Evolutionary conservation across 2,888 invertebrate species (phyloP), one percentile per base, ranked within the genome.

Genomic region (Hypercompe scribonia): DNA sequence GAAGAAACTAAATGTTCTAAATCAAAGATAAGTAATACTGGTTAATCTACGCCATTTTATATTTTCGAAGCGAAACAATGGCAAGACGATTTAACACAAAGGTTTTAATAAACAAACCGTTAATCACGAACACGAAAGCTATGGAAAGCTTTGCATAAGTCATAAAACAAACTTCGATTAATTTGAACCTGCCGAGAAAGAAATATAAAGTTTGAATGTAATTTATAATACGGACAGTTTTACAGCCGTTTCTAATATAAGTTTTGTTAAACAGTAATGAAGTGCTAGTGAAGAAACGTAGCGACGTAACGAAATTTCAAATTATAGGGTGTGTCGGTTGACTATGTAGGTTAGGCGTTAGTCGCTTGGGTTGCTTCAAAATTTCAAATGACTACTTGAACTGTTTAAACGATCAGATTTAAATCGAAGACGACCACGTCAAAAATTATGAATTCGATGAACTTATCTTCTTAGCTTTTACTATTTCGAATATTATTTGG

Each of bases 301-400:
- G 46, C 46, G 72, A 76, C 75, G 74, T 77, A 77, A 70, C 71
- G 72, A 76, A 82, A 84, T 82, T 82, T 84, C 79, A 82, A 82
- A 82, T 82, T 81, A 84, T 79, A 67, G 72, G 79, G 77, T 34
- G 74, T 70, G 24, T 24, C 58, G n/a, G 33, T 65, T 11, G 65
- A 71, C 64, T 3, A 13, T 42, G 21, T 79, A 70, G 82, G 65
- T 39, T 7, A 66, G 50, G 79, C 84, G 84, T 54, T 64, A 66
- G 81, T 0, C 21, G 24, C 15, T 46, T 18, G 31, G 2, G 42
- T 39, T n/a, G 33, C 15, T 5, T 5, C 3, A 28, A 46, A 31
- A 8, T 50, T 50, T 54, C 11, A 11, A 24, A 50, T 33, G 3
- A 21, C 18, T 33, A 46, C 50, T 50, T 0, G 18, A 42, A 42